A percentile compares a stretch with the other conserved stretches of the same genome.
Evolutionary conservation across 2,797 vertebrate species (phyloP).

Genomic region (Spondyliosoma cantharus): DNA sequence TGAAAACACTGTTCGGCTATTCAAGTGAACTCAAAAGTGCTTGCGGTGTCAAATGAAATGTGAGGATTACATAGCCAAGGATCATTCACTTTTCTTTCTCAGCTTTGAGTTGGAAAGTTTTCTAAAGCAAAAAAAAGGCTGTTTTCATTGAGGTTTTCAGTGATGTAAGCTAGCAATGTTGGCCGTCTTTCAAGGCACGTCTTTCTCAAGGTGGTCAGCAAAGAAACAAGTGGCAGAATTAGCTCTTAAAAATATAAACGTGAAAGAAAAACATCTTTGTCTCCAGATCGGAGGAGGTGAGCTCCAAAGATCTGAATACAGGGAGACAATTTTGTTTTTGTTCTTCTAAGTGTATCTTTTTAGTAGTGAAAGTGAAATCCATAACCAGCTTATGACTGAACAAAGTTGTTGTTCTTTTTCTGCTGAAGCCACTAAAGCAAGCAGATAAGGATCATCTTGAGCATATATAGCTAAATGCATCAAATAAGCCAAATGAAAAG

Average conservation of each 20-base stretch:
- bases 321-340: conserved; percentile 74
- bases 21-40: conserved; percentile 54
- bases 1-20: conserved; percentile 49
- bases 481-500: conserved; percentile 47
- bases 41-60: conserved; percentile 25
- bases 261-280: conserved; percentile 82
- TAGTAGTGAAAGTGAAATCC: conserved; percentile 69
- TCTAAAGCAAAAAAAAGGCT: conserved; percentile 53
- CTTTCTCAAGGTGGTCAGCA: conserved; percentile 86
- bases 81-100: conserved; percentile 66
- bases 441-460: conserved; percentile 13
- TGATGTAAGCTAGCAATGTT: conserved; percentile 54
- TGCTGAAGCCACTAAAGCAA: conserved; percentile 46
- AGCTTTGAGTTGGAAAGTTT: conserved; percentile 81
- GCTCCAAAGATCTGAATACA: conserved; percentile 80
- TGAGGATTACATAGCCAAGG: conserved; percentile 46
- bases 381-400: conserved; percentile 76
- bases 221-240: conserved; percentile 78
- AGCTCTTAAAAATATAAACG: conserved; percentile 59
- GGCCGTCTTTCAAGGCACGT: conserved; percentile 81
- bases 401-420: conserved; percentile 66
- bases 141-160: conserved; percentile 67
- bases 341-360: conserved; percentile 62
- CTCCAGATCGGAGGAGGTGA: conserved; percentile 82
- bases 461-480: conserved; percentile 24